phyloP scores from a whole-genome alignment of 2,888 invertebrate genomes.

The Agriotes lineatus region DNA sequence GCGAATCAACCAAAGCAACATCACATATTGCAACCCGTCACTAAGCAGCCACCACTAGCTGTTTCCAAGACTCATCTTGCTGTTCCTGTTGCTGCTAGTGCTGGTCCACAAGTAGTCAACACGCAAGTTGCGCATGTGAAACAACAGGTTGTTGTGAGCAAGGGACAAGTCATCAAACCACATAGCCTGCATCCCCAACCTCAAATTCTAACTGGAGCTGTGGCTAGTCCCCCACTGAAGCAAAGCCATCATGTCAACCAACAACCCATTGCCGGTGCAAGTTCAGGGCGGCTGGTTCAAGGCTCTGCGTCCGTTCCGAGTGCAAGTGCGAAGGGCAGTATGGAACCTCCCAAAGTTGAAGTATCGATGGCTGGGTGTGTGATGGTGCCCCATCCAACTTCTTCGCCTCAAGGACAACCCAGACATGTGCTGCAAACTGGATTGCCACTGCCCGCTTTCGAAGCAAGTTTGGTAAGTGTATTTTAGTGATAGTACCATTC shows the following conservation, averaged over 20 bases:
- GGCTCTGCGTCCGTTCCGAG: slow-evolving; percentile 69
- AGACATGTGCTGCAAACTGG: slow-evolving; percentile 70
- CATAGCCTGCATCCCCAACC: slow-evolving; percentile 56
- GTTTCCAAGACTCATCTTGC: slow-evolving; percentile 61
- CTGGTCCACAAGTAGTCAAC: slow-evolving; percentile 52
- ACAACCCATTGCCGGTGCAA: slow-evolving; percentile 63
- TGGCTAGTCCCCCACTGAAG: slow-evolving; percentile 65
- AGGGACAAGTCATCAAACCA: slow-evolving; percentile 46
- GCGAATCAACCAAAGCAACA: slow-evolving; percentile 61
- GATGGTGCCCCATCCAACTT: slow-evolving; percentile 65
- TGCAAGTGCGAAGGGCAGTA: slow-evolving; percentile 62
- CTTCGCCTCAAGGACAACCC: slow-evolving; percentile 68
- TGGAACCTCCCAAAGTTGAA: slow-evolving; percentile 71
- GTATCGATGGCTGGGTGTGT: slow-evolving; percentile 70
- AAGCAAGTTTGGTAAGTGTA: slow-evolving; percentile 78
- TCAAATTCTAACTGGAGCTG: slow-evolving; percentile 68
- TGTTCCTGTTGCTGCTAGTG: slow-evolving; percentile 30
- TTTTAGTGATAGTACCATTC: background rate
- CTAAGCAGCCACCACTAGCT: slow-evolving; percentile 51
- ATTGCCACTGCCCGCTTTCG: slow-evolving; percentile 73
- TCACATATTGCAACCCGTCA: slow-evolving; percentile 38
- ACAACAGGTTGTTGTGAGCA: slow-evolving; percentile 51
- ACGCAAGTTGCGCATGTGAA: slow-evolving; percentile 67
- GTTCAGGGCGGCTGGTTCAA: slow-evolving; percentile 70
- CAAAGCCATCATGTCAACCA: slow-evolving; percentile 47